Evolutionary conservation across 2,113 vertebrate species (phyloP).

Genomic region (Python bivittatus): DNA sequence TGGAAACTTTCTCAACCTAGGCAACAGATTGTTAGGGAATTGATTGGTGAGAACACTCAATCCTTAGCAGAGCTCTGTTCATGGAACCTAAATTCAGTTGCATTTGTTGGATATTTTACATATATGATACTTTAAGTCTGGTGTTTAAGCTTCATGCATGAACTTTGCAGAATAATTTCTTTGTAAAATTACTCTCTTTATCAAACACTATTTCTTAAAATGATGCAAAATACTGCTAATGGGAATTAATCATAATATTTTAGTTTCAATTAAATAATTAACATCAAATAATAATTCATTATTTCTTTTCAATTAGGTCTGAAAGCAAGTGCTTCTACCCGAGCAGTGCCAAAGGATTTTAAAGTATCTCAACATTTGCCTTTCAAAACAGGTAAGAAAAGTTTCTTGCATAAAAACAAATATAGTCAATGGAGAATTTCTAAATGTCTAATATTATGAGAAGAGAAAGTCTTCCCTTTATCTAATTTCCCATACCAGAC

Average conservation of each 20-base stretch:
- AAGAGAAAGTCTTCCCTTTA: not conserved
- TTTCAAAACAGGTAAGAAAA: conserved; percentile 75
- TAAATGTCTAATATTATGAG: not conserved
- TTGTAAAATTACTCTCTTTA: not conserved
- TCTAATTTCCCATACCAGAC: not conserved
- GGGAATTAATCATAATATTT: conserved; percentile 2
- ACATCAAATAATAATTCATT: not conserved
- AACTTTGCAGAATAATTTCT: conserved; percentile 5
- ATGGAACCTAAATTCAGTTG: fast-evolving
- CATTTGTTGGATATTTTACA: not conserved
- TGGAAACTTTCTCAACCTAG: not conserved
- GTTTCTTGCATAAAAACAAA: not conserved
- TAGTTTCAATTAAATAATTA: not conserved
- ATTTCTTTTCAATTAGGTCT: conserved; percentile 56
- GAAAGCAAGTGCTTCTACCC: conserved; percentile 64
- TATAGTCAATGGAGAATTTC: not conserved
- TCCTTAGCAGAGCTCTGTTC: not conserved
- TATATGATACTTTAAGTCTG: not conserved
- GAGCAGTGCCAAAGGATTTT: conserved; percentile 70
- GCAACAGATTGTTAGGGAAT: not conserved
- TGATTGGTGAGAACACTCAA: not conserved
- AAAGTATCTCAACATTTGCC: conserved; percentile 62
- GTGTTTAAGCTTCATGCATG: not conserved
- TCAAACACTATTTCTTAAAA: not conserved
- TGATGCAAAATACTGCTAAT: not conserved